Base-by-base conservation (phyloP, 2,113 vertebrate species). In the Pelodiscus sinensis region DNA sequence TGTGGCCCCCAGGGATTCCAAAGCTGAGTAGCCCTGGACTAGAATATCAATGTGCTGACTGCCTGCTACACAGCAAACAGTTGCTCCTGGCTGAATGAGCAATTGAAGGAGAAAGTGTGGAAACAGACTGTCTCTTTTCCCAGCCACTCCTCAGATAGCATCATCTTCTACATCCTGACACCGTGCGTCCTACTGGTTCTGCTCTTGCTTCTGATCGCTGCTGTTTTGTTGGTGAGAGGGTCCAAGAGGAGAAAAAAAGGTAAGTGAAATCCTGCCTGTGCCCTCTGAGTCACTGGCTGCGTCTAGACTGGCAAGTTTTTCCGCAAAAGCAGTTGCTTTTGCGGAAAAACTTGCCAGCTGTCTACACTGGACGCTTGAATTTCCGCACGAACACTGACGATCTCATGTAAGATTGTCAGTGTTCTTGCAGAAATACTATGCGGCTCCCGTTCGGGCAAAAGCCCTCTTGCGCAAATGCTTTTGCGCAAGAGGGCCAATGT, bases 101-200 rank as follows among this genome's bases (percentile, higher is more conserved):
- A 15, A 25, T 54, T 38, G 60, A 79, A 86, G 25, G 57, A 35
- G 19, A 77, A 29, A 13, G 44, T 50, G 6, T 56, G 38, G 4
- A 13, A 79, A 77, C 24, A 51, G 24, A 44, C 2, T 3, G 9
- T 84, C 50, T 52, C 14, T 73, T 82, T 51, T 29, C 19, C 35
- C 35, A 73, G 6, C 5, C 21, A 9, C 8, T 0, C 2, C 21
- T 5, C 4, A 16, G 9, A 73, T 2, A 2, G 5, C 19, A 38
- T 12, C 18, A 22, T 22, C 35, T 9, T 50, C 50, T 2, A 54
- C 24, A 27, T 58, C 29, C 51, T 81, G n/a, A 50, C 62, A 82
- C 54, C 52, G 10, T 86, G 79, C 21, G 44, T 22, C 10, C 27
- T 75, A 38, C 50, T 10, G 6, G 19, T 86, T 10, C 29, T 81